Base-by-base conservation (phyloP, 2,113 vertebrate species). In the Damaliscus lunatus region DNA sequence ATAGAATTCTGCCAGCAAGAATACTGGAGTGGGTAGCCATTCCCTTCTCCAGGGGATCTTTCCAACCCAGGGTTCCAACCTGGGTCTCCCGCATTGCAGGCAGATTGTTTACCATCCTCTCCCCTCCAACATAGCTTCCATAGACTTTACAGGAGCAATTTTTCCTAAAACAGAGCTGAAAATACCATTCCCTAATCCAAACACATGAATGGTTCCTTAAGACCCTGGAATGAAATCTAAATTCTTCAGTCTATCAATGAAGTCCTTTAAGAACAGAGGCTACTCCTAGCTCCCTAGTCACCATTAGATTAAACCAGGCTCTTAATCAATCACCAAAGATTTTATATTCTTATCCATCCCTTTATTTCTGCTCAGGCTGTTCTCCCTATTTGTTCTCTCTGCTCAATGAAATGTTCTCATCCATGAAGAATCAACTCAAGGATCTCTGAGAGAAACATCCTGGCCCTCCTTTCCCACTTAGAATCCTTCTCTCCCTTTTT, bases 141-240 rank as follows among this genome's bases (percentile, higher is more conserved):
- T 21, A 16, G 29, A 53, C 67, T 85, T 27, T 59, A 31, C n/a
- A 64, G 74, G 36, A 64, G 80, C 85, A 59, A 4, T 21, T 33
- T 55, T 62, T 62, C 67, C 33, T 48, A 31, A 96, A 60, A 4
- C 36, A 81, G 14, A 94, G 90, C 19, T 33, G 3, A 60, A 96
- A 93, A 82, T 59, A 16, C 5, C 78, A 88, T 29, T 86, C n/a
- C 19, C 36, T 91, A 52, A 17, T 36, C 46, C 33, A 33, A 53
- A 92, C 29, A 31, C 33, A 74, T 5, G 8, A 91, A 33, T 5
- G 8, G 7, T 8, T 93, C 36, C 55, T 46, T n/a, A 15, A 17
- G 23, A 85, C n/a, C 53, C 64, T 84, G n/a, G 31, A 67, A 93
- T 40, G 25, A 92, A 96, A 71, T 50, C 29, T 82, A 46, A 93